Evolutionary conservation across 2,113 vertebrate species (phyloP), one percentile per base, ranked within the genome.

Genomic region (Eulacestoma nigropectus): DNA sequence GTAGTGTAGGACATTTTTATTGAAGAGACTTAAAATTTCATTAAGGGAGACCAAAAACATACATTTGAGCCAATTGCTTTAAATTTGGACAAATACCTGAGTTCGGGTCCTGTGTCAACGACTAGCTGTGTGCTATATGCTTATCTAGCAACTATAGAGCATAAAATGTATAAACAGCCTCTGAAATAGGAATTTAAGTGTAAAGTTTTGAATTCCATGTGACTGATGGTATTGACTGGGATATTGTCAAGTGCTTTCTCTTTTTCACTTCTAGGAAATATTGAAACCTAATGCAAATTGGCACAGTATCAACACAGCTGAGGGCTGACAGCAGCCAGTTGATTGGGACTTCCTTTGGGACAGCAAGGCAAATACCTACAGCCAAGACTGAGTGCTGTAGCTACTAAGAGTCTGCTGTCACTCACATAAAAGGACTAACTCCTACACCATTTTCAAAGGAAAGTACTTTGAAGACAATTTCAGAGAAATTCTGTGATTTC

Each of bases 31-130:
- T 80, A n/a, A 77, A 37, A 42, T 65, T 73, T 85, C 49, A 23
- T 50, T 35, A 15, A 44, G 5, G 25, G 29, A n/a, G 21, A 73
- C 23, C 20, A 80, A 22, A 77, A 82, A 64, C 8, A 52, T 3
- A 60, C 4, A 9, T 68, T 69, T 79, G 52, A 72, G 3, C 4
- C 1, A 0, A 87, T 3, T 2, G 1, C 11, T 76, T 76, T 35
- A 80, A 68, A 60, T 69, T 29, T n/a, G 16, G 57, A 49, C 29
- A 55, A 76, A 83, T 33, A 64, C 7, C 30, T 41, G 17, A 46
- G 19, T 57, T 69, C 46, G 60, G 29, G 37, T 10, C 8, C 53
- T 29, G 3, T 27, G 17, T 35, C 25, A 47, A 85, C 49, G 37
- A 47, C 30, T 46, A 65, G 30, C 53, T 87, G n/a, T 8, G 8